phyloP scores from a whole-genome alignment of 2,888 invertebrate species.

The Agrilus mali region DNA sequence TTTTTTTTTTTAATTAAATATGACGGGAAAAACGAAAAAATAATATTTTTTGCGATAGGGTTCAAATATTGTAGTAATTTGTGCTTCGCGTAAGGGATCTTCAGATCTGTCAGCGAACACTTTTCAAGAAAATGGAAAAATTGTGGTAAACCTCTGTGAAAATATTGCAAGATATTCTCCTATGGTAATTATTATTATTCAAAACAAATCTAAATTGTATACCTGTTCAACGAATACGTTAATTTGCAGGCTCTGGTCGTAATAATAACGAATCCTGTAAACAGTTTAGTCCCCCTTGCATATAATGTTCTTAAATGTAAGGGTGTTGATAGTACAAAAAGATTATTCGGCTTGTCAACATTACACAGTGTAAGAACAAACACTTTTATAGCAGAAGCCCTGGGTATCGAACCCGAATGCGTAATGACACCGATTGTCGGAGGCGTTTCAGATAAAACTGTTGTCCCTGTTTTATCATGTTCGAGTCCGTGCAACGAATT shows the following conservation, averaged over 20 bases:
- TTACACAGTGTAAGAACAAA: constrained; percentile 62
- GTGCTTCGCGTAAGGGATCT: constrained; percentile 18
- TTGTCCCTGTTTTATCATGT: constrained; percentile 66
- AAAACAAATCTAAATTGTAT: not conserved
- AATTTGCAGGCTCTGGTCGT: constrained; percentile 33
- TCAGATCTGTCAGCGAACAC: constrained; percentile 17
- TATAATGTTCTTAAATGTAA: constrained; percentile 52
- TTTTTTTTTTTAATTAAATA: not conserved
- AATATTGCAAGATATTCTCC: constrained; percentile 21
- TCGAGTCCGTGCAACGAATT: constrained; percentile 38
- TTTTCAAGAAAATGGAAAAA: constrained; percentile 24
- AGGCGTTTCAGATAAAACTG: constrained; percentile 61
- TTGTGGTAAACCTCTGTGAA: constrained; percentile 22
- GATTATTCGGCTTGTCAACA: constrained; percentile 62
- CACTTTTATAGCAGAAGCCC: constrained; percentile 55
- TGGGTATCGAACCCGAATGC: constrained; percentile 48
- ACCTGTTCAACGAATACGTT: not conserved
- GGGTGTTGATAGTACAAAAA: constrained; percentile 48
- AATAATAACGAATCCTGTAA: constrained; percentile 41
- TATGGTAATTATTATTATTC: constrained; percentile 16
- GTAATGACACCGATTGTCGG: constrained; percentile 66
- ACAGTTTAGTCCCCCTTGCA: constrained; percentile 58
- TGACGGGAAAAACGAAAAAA: not conserved
- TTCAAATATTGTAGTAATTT: constrained; percentile 25
- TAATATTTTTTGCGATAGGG: constrained; percentile 14